Conservation (phyloP, 2,113 vertebrate species). For the Lepus americanus region DNA sequence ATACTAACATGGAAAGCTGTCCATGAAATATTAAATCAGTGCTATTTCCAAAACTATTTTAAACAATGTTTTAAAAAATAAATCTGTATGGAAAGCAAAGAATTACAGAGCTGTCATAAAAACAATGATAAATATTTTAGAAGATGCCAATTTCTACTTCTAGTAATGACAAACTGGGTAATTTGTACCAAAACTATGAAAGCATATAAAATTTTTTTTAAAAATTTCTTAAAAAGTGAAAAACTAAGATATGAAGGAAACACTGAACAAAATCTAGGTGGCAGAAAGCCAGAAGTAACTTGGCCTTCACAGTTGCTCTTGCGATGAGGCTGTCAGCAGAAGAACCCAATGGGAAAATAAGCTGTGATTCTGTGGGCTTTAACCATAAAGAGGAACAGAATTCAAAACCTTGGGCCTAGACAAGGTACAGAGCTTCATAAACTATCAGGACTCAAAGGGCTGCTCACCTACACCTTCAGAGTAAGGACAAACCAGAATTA, state of each 20-base stretch:
- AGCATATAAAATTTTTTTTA: neutral
- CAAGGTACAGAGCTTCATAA: neutral
- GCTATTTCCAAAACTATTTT: conserved; percentile 27
- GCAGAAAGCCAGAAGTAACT: neutral
- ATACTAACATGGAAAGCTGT: neutral
- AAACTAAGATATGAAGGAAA: neutral
- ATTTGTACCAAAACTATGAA: neutral
- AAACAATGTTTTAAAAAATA: neutral
- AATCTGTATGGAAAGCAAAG: neutral
- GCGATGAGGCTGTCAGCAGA: neutral
- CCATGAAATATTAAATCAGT: conserved; percentile 34
- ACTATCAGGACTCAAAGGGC: neutral
- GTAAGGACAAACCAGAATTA: conserved; percentile 1
- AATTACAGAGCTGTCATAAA: conserved; percentile 4
- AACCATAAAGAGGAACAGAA: neutral
- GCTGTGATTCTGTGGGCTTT: neutral
- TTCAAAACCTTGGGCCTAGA: neutral
- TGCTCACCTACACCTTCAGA: neutral
- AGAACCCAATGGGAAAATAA: conserved; percentile 9
- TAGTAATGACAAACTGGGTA: neutral
- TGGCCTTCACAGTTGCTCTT: neutral
- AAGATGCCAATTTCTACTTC: conserved; percentile 55
- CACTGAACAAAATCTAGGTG: conserved; percentile 7
- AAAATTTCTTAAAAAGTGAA: conserved; percentile 45
- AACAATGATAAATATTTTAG: neutral